Evolutionary conservation across 2,888 invertebrate species (phyloP).

Genomic region (Acrobeloides nanus): DNA sequence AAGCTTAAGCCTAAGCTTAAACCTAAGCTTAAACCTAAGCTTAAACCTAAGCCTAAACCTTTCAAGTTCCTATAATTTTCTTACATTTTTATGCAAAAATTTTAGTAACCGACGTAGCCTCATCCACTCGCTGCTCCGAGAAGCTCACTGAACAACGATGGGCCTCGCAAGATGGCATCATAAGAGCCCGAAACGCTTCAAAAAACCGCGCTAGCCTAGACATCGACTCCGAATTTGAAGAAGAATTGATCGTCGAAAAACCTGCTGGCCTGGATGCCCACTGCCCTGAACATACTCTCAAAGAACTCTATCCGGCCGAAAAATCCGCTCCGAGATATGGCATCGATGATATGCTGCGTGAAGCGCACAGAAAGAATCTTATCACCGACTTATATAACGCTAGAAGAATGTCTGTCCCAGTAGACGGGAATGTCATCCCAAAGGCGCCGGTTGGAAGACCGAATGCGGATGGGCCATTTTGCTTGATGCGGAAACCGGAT

Average conservation of each 20-base stretch:
- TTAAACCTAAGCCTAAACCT: too few species aligned
- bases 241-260: constrained; percentile 23
- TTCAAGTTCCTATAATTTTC: too few species aligned
- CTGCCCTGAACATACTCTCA: constrained; percentile 27
- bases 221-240: constrained; percentile 15
- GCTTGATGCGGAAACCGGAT: constrained; percentile 22
- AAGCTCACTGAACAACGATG: constrained; percentile 15
- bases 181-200: constrained; percentile 1
- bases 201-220: constrained; percentile 13
- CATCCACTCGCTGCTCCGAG: constrained; percentile 4
- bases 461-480: constrained; percentile 26
- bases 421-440: constrained; percentile 27
- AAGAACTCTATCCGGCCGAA: constrained; percentile 24
- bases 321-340: constrained; percentile 30
- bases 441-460: constrained; percentile 28
- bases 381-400: constrained; percentile 40
- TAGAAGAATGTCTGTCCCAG: constrained; percentile 20
- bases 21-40: too few species aligned
- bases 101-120: constrained; percentile 9
- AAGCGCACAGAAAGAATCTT: constrained; percentile 35
- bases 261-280: constrained; percentile 40
- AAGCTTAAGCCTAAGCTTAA: too few species aligned
- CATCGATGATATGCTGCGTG: constrained; percentile 32
- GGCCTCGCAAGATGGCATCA: constrained; percentile 20
- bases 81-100: too few species aligned